Evolutionary conservation across 2,113 vertebrate genomes (phyloP), one percentile per base, ranked within the genome.

Genomic region (Potamarius usumacintae): DNA sequence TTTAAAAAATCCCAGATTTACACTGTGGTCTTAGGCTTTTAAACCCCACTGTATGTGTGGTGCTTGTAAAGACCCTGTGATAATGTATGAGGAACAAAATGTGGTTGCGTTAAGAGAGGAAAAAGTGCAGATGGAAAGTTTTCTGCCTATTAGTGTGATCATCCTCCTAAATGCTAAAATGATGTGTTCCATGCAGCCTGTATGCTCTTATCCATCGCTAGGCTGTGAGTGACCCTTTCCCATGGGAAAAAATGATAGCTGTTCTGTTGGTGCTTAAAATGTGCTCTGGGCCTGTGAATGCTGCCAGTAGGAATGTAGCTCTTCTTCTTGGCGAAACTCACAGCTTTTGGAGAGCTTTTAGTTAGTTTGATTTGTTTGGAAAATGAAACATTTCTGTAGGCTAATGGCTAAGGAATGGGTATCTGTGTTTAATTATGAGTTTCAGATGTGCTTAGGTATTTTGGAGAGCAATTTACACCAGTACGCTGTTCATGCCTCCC

Each of bases 91-190:
- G 72, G 17, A n/a, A 12, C 71, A 78, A 7, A n/a, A 22, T 84
- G 79, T 76, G 53, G 18, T 15, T 71, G 65, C 78, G 71, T 90
- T 79, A 77, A 88, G 22, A 58, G 25, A 71, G 25, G 57, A 79
- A 86, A 71, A 89, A 84, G 42, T 34, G 78, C 94, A 94, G 90
- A 93, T 93, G 93, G 89, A 92, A 62, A 58, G 90, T 76, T 94
- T 93, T 90, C 93, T 92, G 91, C 82, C 82, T 52, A 83, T 84
- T 87, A 80, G 80, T 89, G 62, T 85, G 89, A 92, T 88, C 78
- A 60, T 71, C 71, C 82, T 88, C 74, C 52, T 42, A 20, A 77
- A 85, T 7, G 12, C 20, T 52, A 57, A 58, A 81, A 27, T 6
- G 27, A 48, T 63, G 30, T 77, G 80, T 18, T 79, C 80, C 84